A percentile compares a stretch with the other conserved stretches of the same genome.
phyloP scores from a whole-genome alignment of 1,140 invertebrate genomes.

The Ips nitidus region DNA sequence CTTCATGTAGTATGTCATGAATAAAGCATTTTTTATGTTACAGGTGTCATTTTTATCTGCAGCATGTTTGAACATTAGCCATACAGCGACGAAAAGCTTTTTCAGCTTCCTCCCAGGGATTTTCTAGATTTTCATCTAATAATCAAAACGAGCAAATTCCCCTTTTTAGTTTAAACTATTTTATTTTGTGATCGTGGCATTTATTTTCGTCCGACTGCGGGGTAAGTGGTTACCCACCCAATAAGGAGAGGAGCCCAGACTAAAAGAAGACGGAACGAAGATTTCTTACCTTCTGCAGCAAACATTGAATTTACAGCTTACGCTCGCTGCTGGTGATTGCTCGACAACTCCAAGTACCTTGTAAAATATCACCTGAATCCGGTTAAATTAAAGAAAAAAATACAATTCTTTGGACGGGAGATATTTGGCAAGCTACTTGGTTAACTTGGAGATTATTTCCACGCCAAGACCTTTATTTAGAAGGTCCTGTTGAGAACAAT shows the following conservation, averaged over 20 bases:
- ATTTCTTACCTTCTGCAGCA: neutral
- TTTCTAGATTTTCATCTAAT: neutral
- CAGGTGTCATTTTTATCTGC: constrained; percentile 25
- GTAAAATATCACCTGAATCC: constrained; percentile 2
- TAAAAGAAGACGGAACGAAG: neutral
- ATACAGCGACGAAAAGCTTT: no score
- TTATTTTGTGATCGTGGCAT: constrained; percentile 2
- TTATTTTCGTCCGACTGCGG: neutral
- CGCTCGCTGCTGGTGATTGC: constrained; percentile 9
- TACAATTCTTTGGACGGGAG: neutral
- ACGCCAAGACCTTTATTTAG: neutral
- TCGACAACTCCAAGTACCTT: constrained; percentile 7
- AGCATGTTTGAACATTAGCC: neutral
- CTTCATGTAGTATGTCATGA: no score
- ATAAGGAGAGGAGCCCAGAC: neutral
- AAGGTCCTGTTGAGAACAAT: neutral
- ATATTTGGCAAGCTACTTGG: neutral
- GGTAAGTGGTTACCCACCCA: neutral
- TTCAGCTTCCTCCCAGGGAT: no score
- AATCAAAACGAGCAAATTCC: neutral
- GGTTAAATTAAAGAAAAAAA: neutral
- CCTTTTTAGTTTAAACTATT: neutral
- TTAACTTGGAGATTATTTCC: neutral
- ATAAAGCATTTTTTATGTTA: constrained; percentile 27
- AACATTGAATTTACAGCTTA: neutral